Conservation (phyloP, 2,113 vertebrate species). For the Chelonoidis abingdonii region DNA sequence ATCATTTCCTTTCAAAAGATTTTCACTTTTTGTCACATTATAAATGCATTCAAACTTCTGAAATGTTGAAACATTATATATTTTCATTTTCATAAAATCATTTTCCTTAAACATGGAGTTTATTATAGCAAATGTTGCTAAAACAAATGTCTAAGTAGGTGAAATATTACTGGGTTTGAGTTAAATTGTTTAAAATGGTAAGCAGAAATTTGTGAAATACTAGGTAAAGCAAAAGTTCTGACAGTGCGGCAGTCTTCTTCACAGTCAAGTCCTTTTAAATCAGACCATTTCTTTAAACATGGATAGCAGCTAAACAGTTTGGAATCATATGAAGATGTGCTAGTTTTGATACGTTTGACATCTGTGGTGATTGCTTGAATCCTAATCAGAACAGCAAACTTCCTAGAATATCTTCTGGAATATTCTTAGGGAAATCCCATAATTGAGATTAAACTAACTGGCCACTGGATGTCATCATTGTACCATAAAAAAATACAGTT, state of each 20-base stretch:
- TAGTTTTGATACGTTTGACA: not conserved
- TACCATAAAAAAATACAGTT: constrained; percentile 20
- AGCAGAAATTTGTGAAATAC: rapidly evolving
- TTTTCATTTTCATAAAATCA: not conserved
- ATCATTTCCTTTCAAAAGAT: not conserved
- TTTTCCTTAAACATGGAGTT: not conserved
- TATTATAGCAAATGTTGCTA: not conserved
- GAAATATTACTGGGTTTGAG: not conserved
- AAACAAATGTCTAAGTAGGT: rapidly evolving
- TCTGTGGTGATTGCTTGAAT: not conserved
- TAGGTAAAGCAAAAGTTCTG: not conserved
- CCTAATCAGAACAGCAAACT: rapidly evolving
- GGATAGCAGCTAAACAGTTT: not conserved
- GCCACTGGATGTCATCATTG: constrained; percentile 76
- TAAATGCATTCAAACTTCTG: not conserved
- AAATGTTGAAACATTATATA: rapidly evolving
- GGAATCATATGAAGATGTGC: rapidly evolving
- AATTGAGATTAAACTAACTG: constrained; percentile 48
- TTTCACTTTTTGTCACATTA: rapidly evolving
- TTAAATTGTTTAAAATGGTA: not conserved
- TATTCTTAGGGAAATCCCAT: not conserved
- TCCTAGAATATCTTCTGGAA: not conserved
- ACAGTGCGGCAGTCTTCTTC: not conserved
- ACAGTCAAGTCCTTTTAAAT: not conserved
- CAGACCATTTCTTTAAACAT: rapidly evolving